Evolutionary conservation across 2,888 invertebrate genomes (phyloP).

Genomic region (Alloscopus bannaensis): DNA sequence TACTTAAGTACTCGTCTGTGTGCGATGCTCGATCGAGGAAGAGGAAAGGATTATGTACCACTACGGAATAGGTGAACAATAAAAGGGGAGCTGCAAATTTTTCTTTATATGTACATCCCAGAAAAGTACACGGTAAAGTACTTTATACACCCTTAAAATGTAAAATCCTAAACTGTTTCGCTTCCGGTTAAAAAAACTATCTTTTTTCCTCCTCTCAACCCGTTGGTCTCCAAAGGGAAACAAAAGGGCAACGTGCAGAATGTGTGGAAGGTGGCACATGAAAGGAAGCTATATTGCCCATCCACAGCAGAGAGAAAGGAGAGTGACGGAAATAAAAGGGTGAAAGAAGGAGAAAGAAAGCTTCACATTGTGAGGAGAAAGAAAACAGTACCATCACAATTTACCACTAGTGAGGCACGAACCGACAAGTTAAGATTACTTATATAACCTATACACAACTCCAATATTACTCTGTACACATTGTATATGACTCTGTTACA

Average conservation of each 20-base stretch:
- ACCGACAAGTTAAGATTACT: constrained; percentile 23
- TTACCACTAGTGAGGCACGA: constrained; percentile 1
- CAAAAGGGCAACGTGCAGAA: constrained; percentile 7
- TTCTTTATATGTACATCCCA: too few relatives aligned
- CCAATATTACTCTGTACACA: constrained; percentile 3
- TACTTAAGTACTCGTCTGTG: too few relatives aligned
- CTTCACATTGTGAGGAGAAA: not conserved
- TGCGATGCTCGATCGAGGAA: too few relatives aligned
- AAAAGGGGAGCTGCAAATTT: too few relatives aligned
- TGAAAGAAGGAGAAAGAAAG: not conserved
- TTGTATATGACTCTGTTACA: too few relatives aligned
- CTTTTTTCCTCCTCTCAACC: not conserved
- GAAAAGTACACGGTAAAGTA: too few relatives aligned
- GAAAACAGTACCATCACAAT: constrained; percentile 1
- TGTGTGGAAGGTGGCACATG: not conserved
- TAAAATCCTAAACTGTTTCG: constrained; percentile 25
- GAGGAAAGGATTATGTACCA: too few relatives aligned
- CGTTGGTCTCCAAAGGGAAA: not conserved
- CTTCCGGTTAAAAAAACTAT: constrained; percentile 45
- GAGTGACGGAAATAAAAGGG: not conserved
- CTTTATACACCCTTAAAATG: too few relatives aligned
- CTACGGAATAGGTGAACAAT: too few relatives aligned
- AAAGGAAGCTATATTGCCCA: constrained; percentile 13
- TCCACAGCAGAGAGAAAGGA: not conserved
- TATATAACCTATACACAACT: constrained; percentile 25